Conservation (phyloP, 2,113 vertebrate species). For the Terrapene triunguis region DNA sequence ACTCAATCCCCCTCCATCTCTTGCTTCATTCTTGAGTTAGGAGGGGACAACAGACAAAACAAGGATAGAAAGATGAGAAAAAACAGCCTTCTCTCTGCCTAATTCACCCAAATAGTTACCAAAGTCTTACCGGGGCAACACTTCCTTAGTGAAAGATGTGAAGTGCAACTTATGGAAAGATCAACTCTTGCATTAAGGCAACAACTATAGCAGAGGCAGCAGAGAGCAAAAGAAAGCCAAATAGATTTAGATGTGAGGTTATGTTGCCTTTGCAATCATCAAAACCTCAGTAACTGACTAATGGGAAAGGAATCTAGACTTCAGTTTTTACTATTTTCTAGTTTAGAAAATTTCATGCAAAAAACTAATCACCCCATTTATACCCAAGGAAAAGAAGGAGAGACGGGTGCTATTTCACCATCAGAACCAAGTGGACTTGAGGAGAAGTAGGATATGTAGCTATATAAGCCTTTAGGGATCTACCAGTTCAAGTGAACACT, state of each 20-base stretch:
- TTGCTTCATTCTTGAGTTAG: background rate
- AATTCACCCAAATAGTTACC: background rate
- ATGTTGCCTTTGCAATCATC: background rate
- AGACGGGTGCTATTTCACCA: background rate
- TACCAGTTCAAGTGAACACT: background rate
- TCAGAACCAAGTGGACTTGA: background rate
- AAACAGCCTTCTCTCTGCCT: background rate
- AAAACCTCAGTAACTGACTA: background rate
- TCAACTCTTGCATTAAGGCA: too few relatives aligned
- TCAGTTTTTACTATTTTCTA: background rate
- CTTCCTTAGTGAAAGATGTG: background rate
- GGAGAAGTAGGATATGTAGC: background rate
- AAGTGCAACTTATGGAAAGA: too few relatives aligned
- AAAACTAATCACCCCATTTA: background rate
- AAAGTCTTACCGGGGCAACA: background rate
- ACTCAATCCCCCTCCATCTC: background rate
- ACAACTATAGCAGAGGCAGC: background rate
- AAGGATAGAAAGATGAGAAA: background rate
- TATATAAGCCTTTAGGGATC: background rate
- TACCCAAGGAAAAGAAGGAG: background rate
- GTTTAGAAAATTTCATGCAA: background rate
- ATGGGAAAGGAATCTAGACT: background rate
- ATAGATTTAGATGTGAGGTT: background rate
- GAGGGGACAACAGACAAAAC: fast-evolving
- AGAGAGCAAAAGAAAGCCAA: background rate